Base-by-base conservation (phyloP, 2,113 vertebrate species). In the Lepus americanus region DNA sequence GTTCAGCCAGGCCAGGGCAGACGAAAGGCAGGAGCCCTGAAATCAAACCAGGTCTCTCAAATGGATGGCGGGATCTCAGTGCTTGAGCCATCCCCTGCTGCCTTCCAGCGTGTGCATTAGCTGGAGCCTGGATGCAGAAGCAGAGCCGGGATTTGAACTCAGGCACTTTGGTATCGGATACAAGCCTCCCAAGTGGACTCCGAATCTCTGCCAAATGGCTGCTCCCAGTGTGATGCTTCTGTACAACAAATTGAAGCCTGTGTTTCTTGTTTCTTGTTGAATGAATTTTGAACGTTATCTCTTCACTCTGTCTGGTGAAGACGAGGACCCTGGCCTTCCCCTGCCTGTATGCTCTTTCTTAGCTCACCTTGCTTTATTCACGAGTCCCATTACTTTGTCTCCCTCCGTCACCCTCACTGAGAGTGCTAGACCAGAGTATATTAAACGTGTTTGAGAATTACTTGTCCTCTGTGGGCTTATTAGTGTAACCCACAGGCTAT, bases 191-290 rank as follows among this genome's bases (percentile, higher is more conserved):
- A 44, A 44, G 44, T 44, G 44, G 44, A 44, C 44, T 44, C 44
- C 7, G 44, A 44, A 44, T 44, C 44, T 44, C 44, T 44, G 44
- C 44, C 44, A 44, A 44, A 44, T 44, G 44, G 6, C 44, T 44
- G 44, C 44, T 44, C 44, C 44, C 44, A 44, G 44, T 8, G 44
- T 44, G 44, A 6, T 7, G 6, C 44, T 7, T 44, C 44, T 44
- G 44, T 44, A 44, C 44, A 44, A 44, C 44, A 44, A 44, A 44
- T 44, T 44, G 27, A 73, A 89, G 84, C 72, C 33, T 67, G 12
- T 67, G 39, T 66, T 86, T 94, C 74, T 94, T 67, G 39, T 66
- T 86, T 94, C 74, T 94, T 84, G 53, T 39, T 72, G 64, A 74
- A 59, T 76, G 25, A 55, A 16, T 69, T 93, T 74, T 63, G 51